These are phyloP conservation scores for Nephila pilipes DNA, from an alignment of 1,140 invertebrate species.

Conservation along the genomic window DNA sequence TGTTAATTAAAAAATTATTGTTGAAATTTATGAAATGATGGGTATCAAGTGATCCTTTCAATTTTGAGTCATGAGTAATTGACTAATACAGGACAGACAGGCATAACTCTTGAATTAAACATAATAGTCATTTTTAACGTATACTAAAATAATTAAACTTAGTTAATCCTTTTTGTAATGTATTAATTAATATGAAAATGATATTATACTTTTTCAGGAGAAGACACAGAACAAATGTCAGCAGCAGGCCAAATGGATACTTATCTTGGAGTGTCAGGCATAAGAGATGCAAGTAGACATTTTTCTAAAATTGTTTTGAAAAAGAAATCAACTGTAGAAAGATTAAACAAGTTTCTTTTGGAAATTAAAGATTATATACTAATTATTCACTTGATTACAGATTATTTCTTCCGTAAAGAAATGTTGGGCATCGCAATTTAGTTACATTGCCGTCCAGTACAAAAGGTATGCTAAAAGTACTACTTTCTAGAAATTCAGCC, in stretches of 20 bases:
- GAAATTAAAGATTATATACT: background rate
- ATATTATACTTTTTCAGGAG: slow-evolving; percentile 80
- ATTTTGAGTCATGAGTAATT: no score
- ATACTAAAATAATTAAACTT: background rate
- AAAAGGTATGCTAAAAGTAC: slow-evolving; percentile 81
- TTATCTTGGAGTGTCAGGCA: slow-evolving; percentile 85
- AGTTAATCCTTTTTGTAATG: no score
- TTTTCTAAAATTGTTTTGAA: no score
- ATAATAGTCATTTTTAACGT: background rate
- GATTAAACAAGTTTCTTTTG: no score
- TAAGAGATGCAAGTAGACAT: slow-evolving; percentile 29
- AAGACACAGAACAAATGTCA: slow-evolving; percentile 89
- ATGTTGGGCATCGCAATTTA: slow-evolving; percentile 91
- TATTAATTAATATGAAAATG: background rate
- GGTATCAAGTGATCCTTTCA: no score
- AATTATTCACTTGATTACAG: slow-evolving; percentile 77
- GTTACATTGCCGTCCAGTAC: slow-evolving; percentile 88
- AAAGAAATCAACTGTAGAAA: no score
- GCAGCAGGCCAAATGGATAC: slow-evolving; percentile 93
- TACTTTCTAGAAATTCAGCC: no score
- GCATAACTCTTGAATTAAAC: no score
- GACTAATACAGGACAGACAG: no score
- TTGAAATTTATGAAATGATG: no score
- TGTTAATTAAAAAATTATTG: no score
- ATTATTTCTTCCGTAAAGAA: slow-evolving; percentile 84